A percentile compares a stretch with the other conserved stretches of the same genome.
phyloP scores from a whole-genome alignment of 2,888 invertebrate species.

The Lasiommata megera region DNA sequence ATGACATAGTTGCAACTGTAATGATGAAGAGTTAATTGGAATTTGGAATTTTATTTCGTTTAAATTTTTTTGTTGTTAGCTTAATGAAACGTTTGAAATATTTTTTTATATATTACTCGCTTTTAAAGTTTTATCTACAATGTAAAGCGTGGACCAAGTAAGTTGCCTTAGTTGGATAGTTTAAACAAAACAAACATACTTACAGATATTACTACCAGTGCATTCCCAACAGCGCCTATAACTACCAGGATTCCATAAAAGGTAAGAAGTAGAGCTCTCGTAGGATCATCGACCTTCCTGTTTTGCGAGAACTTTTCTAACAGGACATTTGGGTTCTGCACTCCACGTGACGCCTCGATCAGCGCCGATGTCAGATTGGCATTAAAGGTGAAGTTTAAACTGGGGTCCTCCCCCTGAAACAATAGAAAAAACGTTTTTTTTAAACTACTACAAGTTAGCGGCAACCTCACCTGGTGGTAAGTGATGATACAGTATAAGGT shows the following conservation, averaged over 20 bases:
- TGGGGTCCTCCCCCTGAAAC: constrained; percentile 67
- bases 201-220: constrained; percentile 88
- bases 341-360: constrained; percentile 65
- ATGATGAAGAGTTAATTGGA: too few relatives aligned
- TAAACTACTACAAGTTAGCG: too few relatives aligned
- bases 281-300: constrained; percentile 86
- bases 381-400: constrained; percentile 63
- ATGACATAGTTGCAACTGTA: too few relatives aligned
- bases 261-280: constrained; percentile 84
- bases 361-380: constrained; percentile 51
- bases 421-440: constrained; percentile 36
- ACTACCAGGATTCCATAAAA: constrained; percentile 88
- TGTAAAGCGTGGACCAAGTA: too few relatives aligned
- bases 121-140: too few relatives aligned
- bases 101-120: too few relatives aligned
- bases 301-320: constrained; percentile 84
- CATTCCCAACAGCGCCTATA: constrained; percentile 92
- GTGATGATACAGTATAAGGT: too few relatives aligned
- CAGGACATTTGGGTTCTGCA: constrained; percentile 69
- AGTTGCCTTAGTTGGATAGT: neutral
- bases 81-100: too few relatives aligned
- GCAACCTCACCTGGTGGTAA: too few relatives aligned
- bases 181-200: constrained; percentile 43
- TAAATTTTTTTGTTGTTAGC: too few relatives aligned
- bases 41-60: too few relatives aligned